Evolutionary conservation across 2,797 vertebrate genomes (phyloP), one percentile per base, ranked within the genome.

Genomic region (Alosa sapidissima): DNA sequence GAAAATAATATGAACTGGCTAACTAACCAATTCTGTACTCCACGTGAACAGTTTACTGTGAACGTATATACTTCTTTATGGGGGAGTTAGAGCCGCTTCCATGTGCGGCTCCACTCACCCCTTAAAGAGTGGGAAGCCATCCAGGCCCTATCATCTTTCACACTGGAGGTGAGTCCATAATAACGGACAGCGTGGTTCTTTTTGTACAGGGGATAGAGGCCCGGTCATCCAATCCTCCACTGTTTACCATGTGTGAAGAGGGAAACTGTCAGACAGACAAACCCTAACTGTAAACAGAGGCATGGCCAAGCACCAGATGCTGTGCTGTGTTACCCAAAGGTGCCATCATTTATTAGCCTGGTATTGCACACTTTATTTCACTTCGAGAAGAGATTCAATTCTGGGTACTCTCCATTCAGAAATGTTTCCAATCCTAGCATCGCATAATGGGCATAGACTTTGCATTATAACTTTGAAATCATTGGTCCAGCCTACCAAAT

Each of bases 91-190:
- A 78, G 41, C 16, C 41, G 8, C 16, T 78, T 78, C 41, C 36
- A 78, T 47, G 72, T 45, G 16, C 72, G 19, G 72, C 41, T 78
- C 36, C 72, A n/a, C 72, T 78, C 3, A 36, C 41, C 41, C 24
- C 41, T 19, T 78, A 78, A 78, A n/a, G 72, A 78, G 41, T 7
- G 72, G 72, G 72, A 78, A 21, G 72, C 72, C 72, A 45, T 78
- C 72, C 72, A 78, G 36, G 6, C 36, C 72, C 72, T 9, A 78
- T 78, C 16, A 5, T 78, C 41, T 78, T 78, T 47, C 41, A 78
- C 72, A 47, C 72, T 14, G 14, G 13, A 75, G 16, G 72, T 28
- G 41, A 16, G 36, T 78, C 72, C 24, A 28, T 78, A 41, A 78
- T 47, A 78, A 78, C 41, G 41, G 72, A 78, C 72, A 78, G 72